phyloP scores from a whole-genome alignment of 1,140 invertebrate genomes.

The Idris sp. region DNA sequence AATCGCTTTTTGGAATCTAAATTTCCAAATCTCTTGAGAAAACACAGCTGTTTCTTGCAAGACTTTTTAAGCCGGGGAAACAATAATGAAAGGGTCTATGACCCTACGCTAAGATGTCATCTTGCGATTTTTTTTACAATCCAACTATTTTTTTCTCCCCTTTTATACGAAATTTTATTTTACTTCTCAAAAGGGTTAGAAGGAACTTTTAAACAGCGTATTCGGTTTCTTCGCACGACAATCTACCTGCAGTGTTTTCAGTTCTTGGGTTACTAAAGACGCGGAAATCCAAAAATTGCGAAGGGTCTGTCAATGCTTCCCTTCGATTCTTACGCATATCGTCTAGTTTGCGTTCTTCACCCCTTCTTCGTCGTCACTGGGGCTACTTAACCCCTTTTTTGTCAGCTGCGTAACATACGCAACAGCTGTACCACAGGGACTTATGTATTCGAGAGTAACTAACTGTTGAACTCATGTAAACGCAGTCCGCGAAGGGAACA shows the following conservation, averaged over 20 bases:
- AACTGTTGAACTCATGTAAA: constrained; percentile 59
- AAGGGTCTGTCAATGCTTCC: constrained; percentile 65
- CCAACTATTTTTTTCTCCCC: constrained; percentile 35
- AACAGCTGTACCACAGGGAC: constrained; percentile 74
- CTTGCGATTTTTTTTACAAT: constrained; percentile 70
- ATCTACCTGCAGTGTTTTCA: constrained; percentile 75
- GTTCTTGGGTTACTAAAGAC: constrained; percentile 77
- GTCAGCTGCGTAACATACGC: constrained; percentile 73
- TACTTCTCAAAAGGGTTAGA: constrained; percentile 72
- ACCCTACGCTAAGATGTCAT: constrained; percentile 70
- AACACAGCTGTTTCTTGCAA: constrained; percentile 72
- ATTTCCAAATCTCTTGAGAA: constrained; percentile 75
- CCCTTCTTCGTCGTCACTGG: constrained; percentile 62
- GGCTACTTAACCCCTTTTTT: constrained; percentile 77
- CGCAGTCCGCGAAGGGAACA: constrained; percentile 54
- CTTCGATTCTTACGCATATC: constrained; percentile 58
- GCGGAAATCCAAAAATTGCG: constrained; percentile 77
- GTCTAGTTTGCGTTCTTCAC: constrained; percentile 60
- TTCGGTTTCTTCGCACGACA: constrained; percentile 62
- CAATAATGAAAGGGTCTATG: constrained; percentile 44
- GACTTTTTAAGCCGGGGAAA: constrained; percentile 48
- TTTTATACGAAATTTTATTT: constrained; percentile 45
- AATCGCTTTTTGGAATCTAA: constrained; percentile 52
- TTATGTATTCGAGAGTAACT: constrained; percentile 61
- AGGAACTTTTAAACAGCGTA: constrained; percentile 50